Percentiles rank a stretch among this genome's conserved stretches.
Evolutionary conservation across 2,888 invertebrate genomes (phyloP).

Genomic region (Leucophora obtusa): DNA sequence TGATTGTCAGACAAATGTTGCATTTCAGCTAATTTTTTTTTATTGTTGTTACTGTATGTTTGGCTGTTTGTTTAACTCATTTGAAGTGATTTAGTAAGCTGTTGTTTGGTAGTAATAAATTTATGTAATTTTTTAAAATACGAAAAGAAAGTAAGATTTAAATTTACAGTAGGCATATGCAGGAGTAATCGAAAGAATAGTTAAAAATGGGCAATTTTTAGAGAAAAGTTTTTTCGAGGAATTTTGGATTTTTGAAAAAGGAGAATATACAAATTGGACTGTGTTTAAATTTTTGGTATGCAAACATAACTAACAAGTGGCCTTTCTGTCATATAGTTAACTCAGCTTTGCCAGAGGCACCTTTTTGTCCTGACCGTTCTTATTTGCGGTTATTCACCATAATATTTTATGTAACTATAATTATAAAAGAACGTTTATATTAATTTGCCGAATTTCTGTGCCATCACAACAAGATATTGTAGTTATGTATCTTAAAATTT

Average conservation of each 20-base stretch:
- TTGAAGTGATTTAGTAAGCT: slow-evolving; percentile 45
- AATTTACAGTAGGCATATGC: neutral
- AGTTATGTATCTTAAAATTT: neutral
- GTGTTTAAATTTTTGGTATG: neutral
- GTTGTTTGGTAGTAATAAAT: slow-evolving; percentile 38
- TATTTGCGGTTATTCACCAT: neutral
- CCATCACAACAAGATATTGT: neutral
- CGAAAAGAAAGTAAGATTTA: too few species aligned
- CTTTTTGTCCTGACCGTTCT: too few species aligned
- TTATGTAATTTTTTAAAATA: slow-evolving; percentile 19
- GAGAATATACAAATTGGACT: neutral
- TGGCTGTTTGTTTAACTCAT: slow-evolving; percentile 38
- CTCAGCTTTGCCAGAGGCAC: too few species aligned
- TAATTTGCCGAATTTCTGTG: neutral
- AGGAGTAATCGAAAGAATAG: too few species aligned
- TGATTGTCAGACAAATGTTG: slow-evolving; percentile 61
- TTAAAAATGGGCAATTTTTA: too few species aligned
- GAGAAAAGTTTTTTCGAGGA: too few species aligned
- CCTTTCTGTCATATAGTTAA: too few species aligned
- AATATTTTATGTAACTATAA: neutral
- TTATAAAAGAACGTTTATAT: neutral
- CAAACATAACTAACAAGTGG: too few species aligned
- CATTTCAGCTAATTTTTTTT: slow-evolving; percentile 42
- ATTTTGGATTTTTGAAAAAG: too few species aligned
- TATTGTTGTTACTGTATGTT: slow-evolving; percentile 28